Evolutionary conservation across 2,888 invertebrate genomes (phyloP).

Genomic region (Pediacus dermestoides): DNA sequence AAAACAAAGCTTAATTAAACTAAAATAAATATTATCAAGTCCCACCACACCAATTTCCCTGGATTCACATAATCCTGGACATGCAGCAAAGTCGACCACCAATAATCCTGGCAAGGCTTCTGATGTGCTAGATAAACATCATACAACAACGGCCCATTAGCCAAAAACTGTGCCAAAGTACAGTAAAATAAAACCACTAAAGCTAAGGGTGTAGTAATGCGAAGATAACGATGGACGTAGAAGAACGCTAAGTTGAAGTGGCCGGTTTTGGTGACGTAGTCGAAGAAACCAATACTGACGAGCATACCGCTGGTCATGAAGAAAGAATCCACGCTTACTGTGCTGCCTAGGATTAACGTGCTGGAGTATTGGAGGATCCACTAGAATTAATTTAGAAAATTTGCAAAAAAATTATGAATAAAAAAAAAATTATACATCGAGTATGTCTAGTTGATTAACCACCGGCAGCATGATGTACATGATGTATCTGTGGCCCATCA

Average conservation of each 20-base stretch:
- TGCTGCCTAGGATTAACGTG: constrained; percentile 44
- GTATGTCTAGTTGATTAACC: constrained; percentile 26
- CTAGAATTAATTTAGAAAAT: constrained; percentile 35
- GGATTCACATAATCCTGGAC: constrained; percentile 42
- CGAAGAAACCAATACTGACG: constrained; percentile 48
- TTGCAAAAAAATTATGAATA: background rate
- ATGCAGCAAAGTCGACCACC: constrained; percentile 48
- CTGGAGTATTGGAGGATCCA: constrained; percentile 39
- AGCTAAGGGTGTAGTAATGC: constrained; percentile 51
- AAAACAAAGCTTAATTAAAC: no score
- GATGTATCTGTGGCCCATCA: constrained; percentile 48
- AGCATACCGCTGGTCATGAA: constrained; percentile 60
- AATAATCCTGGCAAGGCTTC: constrained; percentile 39
- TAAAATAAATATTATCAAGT: constrained; percentile 12
- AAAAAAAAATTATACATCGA: constrained; percentile 22
- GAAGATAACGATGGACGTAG: constrained; percentile 49
- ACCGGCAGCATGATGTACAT: constrained; percentile 27
- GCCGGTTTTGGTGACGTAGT: constrained; percentile 38
- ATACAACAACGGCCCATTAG: constrained; percentile 50
- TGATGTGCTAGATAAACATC: constrained; percentile 20
- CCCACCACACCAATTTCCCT: constrained; percentile 30
- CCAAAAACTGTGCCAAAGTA: constrained; percentile 47
- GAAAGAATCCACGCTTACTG: constrained; percentile 61
- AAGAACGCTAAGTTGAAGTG: constrained; percentile 42
- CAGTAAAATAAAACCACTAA: constrained; percentile 48